phyloP scores from a whole-genome alignment of 2,797 vertebrate species.

The Hipposideros larvatus region DNA sequence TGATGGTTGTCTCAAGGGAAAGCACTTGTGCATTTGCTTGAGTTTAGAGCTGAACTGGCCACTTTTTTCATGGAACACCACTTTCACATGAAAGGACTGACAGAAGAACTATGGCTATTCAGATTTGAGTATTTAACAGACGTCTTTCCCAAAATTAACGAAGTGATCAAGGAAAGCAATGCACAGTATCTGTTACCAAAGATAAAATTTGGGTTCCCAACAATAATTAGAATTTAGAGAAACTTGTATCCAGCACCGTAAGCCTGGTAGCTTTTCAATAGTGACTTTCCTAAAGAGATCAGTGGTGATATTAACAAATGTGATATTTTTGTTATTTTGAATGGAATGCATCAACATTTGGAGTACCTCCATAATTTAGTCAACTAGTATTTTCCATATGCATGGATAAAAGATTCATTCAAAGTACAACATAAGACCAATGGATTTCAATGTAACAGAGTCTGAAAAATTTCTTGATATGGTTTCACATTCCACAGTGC shows the following conservation, averaged over 20 bases:
- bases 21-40: too few relatives aligned
- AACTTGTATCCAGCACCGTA: neutral
- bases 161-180: neutral
- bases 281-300: neutral
- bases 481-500: too few relatives aligned
- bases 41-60: too few relatives aligned
- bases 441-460: neutral
- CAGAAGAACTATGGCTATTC: neutral
- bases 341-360: neutral
- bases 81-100: neutral
- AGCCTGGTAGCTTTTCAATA: neutral
- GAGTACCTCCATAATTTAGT: neutral
- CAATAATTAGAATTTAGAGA: too few relatives aligned
- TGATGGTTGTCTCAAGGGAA: too few relatives aligned
- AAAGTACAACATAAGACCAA: neutral
- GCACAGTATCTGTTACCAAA: neutral
- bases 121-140: neutral
- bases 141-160: neutral
- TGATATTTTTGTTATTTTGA: neutral
- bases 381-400: neutral
- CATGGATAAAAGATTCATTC: neutral
- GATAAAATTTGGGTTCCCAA: too few relatives aligned
- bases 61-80: neutral
- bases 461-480: neutral
- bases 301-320: neutral